Evolutionary conservation across 2,888 invertebrate species (phyloP), one percentile per base, ranked within the genome.

Genomic region (Petrolisthes cinctipes): DNA sequence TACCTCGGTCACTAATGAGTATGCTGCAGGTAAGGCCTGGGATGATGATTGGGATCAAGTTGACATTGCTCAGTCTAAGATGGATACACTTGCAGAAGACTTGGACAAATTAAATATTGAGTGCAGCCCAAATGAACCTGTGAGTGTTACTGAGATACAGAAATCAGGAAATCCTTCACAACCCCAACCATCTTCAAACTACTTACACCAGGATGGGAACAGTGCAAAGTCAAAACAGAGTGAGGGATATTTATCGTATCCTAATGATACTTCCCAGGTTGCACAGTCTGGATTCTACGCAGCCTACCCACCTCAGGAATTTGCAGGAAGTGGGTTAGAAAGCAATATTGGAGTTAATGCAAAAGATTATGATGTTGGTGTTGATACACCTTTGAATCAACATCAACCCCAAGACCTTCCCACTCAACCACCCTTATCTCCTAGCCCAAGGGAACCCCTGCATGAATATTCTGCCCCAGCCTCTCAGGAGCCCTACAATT

Each of bases 1-100:
- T 37, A 66, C 23, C 51, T 23, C 23, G 4, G 66, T 11, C 54
- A 82, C 37, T 66, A 66, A 81, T 66, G 6, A 66, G 66, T 66
- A 66, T 75, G 57, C 73, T 5, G 11, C 82, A 53, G 82, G 37
- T 37, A 37, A 61, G 20, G 82, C 51, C 20, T 86, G 86, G 86
- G 86, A 86, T 54, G 81, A 57, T 86, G 82, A 37, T 4, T 86
- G 81, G 86, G 86, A 86, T 17, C 82, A 86, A 76, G 76, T 82
- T 56, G 54, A 17, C 54, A 20, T 53, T 54, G 85, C 51, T 57
- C 23, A n/a, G n/a, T 53, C 66, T 20, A 68, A 53, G 4, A 51
- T 6, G 4, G 51, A 20, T 51, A 75, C 14, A 9, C n/a, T 79
- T 4, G 23, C 79, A 66, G 56, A 79, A n/a, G 20, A 53, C 6